Evolutionary conservation across 2,113 vertebrate genomes (phyloP).

Genomic region (Ammodytes marinus): DNA sequence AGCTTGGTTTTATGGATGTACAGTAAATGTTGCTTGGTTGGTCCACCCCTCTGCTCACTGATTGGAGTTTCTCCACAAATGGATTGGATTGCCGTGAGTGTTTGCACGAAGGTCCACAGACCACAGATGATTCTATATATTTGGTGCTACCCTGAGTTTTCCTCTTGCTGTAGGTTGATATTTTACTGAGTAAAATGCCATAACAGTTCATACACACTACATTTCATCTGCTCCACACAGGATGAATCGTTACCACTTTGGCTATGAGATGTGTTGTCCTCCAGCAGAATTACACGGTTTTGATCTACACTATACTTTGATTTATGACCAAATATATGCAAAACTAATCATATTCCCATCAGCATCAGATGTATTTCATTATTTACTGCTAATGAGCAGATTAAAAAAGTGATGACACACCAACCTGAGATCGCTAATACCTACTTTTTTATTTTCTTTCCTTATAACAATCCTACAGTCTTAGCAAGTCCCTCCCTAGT

Average conservation of each 20-base stretch:
- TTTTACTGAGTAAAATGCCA: slow-evolving; percentile 20
- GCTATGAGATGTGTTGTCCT: not conserved
- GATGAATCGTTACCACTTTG: not conserved
- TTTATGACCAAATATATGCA: not conserved
- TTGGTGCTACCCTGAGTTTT: not conserved
- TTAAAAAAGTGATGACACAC: not conserved
- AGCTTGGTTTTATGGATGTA: not conserved
- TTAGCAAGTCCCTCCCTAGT: not conserved
- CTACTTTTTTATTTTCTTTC: not conserved
- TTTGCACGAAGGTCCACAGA: not conserved
- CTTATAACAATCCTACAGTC: not conserved
- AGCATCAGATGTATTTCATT: not conserved
- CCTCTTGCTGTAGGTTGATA: slow-evolving; percentile 12
- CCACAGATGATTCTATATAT: not conserved
- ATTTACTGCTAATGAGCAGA: not conserved
- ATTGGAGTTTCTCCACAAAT: not conserved
- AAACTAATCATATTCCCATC: not conserved
- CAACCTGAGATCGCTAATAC: not conserved
- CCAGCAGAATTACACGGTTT: not conserved
- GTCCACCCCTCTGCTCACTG: not conserved
- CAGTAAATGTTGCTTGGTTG: not conserved
- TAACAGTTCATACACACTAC: not conserved
- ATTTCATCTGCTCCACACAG: not conserved
- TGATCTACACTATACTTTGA: not conserved
- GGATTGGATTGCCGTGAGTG: no score